These are phyloP conservation scores for Lamellibrachia luymesi DNA, from an alignment of 1,140 invertebrate species.

Conservation along the genomic window DNA sequence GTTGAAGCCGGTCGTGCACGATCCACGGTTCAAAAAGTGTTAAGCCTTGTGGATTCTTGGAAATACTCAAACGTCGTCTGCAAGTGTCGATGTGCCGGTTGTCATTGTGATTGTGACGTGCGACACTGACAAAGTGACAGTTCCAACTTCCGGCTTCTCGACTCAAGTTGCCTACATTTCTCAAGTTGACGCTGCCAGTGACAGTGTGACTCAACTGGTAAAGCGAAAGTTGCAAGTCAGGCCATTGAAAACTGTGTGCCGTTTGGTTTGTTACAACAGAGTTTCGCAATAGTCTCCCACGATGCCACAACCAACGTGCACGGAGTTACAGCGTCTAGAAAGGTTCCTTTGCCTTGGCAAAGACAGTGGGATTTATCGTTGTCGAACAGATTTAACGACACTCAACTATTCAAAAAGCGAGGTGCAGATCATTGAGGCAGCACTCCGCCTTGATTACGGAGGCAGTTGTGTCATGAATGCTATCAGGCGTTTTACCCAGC, in stretches of 20 bases:
- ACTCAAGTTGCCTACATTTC: too few species aligned
- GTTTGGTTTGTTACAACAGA: too few species aligned
- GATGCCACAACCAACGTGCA: neutral
- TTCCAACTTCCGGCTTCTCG: too few species aligned
- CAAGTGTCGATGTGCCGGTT: neutral
- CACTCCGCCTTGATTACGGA: neutral
- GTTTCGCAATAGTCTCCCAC: neutral
- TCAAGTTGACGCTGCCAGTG: too few species aligned
- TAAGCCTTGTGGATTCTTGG: neutral
- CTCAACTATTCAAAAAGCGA: neutral
- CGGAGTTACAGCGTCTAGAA: neutral
- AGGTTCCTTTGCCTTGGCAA: neutral
- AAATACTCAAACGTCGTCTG: neutral
- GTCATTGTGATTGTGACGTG: too few species aligned
- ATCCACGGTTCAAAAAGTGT: too few species aligned
- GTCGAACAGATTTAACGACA: neutral
- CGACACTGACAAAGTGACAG: too few species aligned
- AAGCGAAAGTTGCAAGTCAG: too few species aligned
- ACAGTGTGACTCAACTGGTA: too few species aligned
- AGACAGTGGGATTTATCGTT: neutral
- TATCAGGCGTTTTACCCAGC: neutral
- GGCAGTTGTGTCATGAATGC: neutral
- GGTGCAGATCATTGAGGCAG: neutral
- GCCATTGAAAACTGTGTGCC: too few species aligned
- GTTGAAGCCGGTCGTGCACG: too few species aligned